Conservation (phyloP, 2,888 invertebrate species). For the Urechis unicinctus region DNA sequence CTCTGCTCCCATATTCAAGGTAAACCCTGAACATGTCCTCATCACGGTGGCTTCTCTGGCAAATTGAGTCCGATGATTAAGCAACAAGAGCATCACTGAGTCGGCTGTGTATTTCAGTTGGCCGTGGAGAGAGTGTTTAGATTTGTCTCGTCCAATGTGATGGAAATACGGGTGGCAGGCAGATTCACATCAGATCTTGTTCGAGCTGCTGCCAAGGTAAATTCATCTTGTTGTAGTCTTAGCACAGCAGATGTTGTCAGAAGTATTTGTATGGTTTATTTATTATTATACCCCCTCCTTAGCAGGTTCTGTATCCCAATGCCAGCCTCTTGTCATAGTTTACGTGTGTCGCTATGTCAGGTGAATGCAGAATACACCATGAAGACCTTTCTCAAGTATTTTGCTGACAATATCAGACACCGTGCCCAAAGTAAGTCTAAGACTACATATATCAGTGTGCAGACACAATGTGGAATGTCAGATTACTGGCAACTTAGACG, state of each 20-base stretch:
- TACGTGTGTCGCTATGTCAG: no score
- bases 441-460: no score
- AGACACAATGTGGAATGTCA: no score
- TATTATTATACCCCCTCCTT: no score
- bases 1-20: constrained; percentile 60
- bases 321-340: no score
- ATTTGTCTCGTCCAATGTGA: constrained; percentile 66
- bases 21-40: constrained; percentile 22
- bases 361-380: constrained; percentile 67
- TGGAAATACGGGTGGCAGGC: constrained; percentile 78
- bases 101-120: no score
- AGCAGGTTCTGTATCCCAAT: no score
- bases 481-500: no score
- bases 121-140: constrained; percentile 70
- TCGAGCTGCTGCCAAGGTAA: constrained; percentile 53
- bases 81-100: no score
- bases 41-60: no score
- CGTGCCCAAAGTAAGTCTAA: constrained; percentile 7
- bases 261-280: neutral
- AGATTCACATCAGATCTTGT: constrained; percentile 70
- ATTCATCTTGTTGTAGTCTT: neutral
- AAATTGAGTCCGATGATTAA: no score
- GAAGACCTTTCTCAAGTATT: constrained; percentile 66
- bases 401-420: constrained; percentile 13
- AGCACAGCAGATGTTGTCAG: neutral